Percentiles rank a stretch among this genome's conserved stretches.
phyloP scores from a whole-genome alignment of 2,888 invertebrate species.

The Bruchidius siliquastri region DNA sequence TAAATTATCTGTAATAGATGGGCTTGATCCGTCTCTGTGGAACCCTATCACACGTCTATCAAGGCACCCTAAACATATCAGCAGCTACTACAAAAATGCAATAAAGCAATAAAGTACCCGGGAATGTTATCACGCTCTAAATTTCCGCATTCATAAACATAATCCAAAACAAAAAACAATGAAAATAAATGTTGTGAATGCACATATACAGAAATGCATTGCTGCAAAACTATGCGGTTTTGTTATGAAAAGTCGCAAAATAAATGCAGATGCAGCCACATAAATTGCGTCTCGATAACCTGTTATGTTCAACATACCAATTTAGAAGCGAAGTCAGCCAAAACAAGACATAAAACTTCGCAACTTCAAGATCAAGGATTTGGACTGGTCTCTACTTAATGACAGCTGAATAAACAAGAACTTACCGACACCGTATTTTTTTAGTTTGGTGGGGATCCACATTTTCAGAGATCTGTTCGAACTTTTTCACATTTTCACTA shows the following conservation, averaged over 20 bases:
- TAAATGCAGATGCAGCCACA: neutral
- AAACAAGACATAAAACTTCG: neutral
- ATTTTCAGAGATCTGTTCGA: slow-evolving; percentile 39
- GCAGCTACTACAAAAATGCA: neutral
- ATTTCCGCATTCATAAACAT: neutral
- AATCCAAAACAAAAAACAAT: neutral
- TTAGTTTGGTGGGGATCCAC: slow-evolving; percentile 71
- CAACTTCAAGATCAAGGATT: neutral
- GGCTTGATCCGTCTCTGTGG: neutral
- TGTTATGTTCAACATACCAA: neutral
- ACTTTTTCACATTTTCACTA: neutral
- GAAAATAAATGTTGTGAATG: neutral
- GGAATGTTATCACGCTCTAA: neutral
- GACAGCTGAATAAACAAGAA: slow-evolving; percentile 22
- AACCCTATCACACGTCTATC: neutral
- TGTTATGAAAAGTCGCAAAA: neutral
- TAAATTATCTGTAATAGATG: neutral
- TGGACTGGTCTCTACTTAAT: slow-evolving; percentile 2
- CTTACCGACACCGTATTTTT: slow-evolving; percentile 74
- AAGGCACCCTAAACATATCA: neutral
- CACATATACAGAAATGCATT: neutral
- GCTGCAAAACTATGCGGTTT: neutral
- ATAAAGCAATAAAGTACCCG: neutral
- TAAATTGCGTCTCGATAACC: neutral
- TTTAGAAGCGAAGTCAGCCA: neutral